Base-by-base conservation (phyloP, 2,888 invertebrate genomes). In the Boloria selene region DNA sequence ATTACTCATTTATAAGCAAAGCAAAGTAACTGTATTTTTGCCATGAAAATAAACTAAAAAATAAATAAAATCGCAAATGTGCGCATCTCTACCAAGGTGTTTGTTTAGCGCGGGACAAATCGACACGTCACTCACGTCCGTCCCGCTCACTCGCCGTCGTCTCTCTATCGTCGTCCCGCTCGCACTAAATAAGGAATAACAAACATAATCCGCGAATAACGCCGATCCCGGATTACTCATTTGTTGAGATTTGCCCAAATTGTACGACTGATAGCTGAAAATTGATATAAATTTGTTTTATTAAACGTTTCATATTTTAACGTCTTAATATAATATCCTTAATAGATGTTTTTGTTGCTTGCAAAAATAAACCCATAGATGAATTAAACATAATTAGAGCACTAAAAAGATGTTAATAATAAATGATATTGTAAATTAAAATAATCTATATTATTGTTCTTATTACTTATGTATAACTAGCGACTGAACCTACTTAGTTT, bases 31-130 rank as follows among this genome's bases (percentile, higher is more conserved):
- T 2, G 3, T 22, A 2, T 22, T 22, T 2, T 1, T 22, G 22
- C 3, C 22, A 3, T 22, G 1, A 22, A 22, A 18, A 44, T n/a
- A 44, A 55, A n/a, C 4, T 47, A 3, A 47, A 13, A n/a, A 6
- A 50, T 13, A 17, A 16, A 22, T 6, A 51, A 68, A 61, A 56
- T 64, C 65, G 69, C 64, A 64, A 61, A 56, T 65, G 64, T 69
- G 65, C 50, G 54, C 59, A 60, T 64, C 61, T 13, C 64, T 65
- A 54, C 68, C 73, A 77, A 82, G 78, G 71, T 80, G 79, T 85
- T 81, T 81, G 82, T 81, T 79, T 81, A 76, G 73, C 78, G 74
- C 76, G 71, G 76, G 78, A 84, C 81, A 86, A 83, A 83, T 84
- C 77, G 81, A 78, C 80, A 78, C 79, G 79, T 80, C 81, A 80